Percentiles rank a stretch among this genome's conserved stretches.
Conservation (phyloP, 2,797 vertebrate species). For the Acipenser ruthenus region DNA sequence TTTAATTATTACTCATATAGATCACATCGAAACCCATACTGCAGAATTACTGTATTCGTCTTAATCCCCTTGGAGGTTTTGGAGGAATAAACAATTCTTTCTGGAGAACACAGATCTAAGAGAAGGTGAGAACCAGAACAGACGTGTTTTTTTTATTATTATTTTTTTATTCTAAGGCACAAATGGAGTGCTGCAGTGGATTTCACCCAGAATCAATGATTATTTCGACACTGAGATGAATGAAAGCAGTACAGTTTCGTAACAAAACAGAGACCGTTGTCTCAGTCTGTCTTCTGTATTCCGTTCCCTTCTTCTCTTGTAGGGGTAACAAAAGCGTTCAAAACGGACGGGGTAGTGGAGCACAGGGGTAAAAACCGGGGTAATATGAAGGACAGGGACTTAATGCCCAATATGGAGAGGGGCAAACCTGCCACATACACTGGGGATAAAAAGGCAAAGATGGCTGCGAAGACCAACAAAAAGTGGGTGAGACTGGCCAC, state of each 20-base stretch:
- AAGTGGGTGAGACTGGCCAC: conserved; percentile 98
- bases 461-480: conserved; percentile 98
- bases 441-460: conserved; percentile 98
- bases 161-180: conserved; percentile 29
- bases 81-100: conserved; percentile 26
- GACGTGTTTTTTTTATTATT: conserved; percentile 36
- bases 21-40: conserved; percentile 41
- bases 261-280: conserved; percentile 19
- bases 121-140: conserved; percentile 39
- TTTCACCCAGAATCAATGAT: conserved; percentile 31
- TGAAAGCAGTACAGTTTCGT: conserved; percentile 27
- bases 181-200: conserved; percentile 47
- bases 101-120: conserved; percentile 15
- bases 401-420: conserved; percentile 86
- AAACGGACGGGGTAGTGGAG: conserved; percentile 88
- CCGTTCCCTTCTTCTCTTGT: conserved; percentile 42
- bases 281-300: conserved; percentile 21
- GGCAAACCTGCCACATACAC: conserved; percentile 91
- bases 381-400: conserved; percentile 90
- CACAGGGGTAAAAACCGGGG: conserved; percentile 83
- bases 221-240: conserved; percentile 38
- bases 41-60: conserved; percentile 32
- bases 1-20: conserved; percentile 41
- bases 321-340: conserved; percentile 58
- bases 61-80: conserved; percentile 33